These are phyloP conservation scores for Arothron firmamentum DNA, from an alignment of 2,113 vertebrate species.

Conservation along the genomic window DNA sequence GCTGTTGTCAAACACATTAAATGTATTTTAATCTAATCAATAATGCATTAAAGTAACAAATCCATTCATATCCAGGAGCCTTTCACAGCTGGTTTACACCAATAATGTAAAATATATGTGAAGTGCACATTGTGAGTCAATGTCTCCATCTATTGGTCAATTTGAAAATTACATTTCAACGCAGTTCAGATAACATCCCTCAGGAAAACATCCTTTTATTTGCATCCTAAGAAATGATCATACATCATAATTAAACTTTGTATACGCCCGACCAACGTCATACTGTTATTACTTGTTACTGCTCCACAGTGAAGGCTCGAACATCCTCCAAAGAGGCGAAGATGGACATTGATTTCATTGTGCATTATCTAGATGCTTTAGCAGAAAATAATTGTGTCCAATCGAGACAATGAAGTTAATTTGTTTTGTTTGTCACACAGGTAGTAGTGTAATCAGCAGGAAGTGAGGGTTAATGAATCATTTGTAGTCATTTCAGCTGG, in stretches of 20 bases:
- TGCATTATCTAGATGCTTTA: too few species aligned
- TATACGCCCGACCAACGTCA: too few species aligned
- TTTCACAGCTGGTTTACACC: neutral
- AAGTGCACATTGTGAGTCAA: constrained; percentile 3
- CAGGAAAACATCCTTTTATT: neutral
- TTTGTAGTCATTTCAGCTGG: too few species aligned
- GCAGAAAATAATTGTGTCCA: too few species aligned
- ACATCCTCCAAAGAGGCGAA: too few species aligned
- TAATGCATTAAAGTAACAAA: neutral
- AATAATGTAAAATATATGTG: neutral
- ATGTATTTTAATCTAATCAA: neutral
- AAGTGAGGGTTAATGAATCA: too few species aligned
- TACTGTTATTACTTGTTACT: too few species aligned
- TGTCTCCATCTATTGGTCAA: constrained; percentile 53
- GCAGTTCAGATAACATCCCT: too few species aligned
- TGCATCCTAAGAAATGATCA: neutral
- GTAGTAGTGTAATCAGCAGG: too few species aligned
- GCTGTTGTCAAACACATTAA: neutral
- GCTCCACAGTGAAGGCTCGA: neutral
- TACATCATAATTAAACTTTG: too few species aligned
- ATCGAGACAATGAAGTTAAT: too few species aligned
- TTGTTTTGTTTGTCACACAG: too few species aligned
- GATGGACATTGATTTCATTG: neutral
- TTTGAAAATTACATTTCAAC: neutral
- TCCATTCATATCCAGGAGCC: neutral